Evolutionary conservation across 35 echinoderm and acorn worm genomes (phyloP), one percentile per base, ranked within the genome.

Genomic region (Strongylocentrotus purpuratus): DNA sequence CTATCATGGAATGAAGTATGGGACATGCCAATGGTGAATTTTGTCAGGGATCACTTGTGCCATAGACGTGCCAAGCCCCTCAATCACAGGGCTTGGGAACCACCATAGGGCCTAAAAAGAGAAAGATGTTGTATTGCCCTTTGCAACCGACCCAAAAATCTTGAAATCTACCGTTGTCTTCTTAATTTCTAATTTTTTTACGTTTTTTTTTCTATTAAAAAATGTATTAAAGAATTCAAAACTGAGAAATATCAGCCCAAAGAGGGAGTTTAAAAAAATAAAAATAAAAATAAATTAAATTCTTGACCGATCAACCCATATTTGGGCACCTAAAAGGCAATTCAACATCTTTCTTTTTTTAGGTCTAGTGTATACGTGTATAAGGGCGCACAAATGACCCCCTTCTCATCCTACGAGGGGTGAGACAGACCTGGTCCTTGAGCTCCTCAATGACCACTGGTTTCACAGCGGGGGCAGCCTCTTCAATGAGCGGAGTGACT

Each of bases 401-500:
- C 91, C 91, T 47, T 33, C 18, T 15, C 48, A 31, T 78, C 65
- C 65, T 78, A 4, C 4, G 20, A 28, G 17, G 61, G 65, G 65
- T 1, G 65, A 18, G 18, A 78, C 94, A 50, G 71, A 98, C 97
- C 97, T 96, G 94, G 93, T 98, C 96, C 61, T 98, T 95, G 48
- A 98, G 86, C 32, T 95, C 94, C 61, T 98, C 97, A 33, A 91
- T 46, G 32, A 98, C 45, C 22, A 94, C 93, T 4, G 93, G 96
- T 28, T 28, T 94, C 35, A 94, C 85, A 9, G 65, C 85, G 2
- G 65, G 65, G 48, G 96, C 65, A 60, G 96, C 94, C 33, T 94
- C 94, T 48, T 96, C 97, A 33, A 96, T 94, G 33, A 88, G 88
- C 32, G 92, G 85, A 55, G 93, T 95, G 41, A 94, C 95, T 15